Percentiles rank a stretch among this genome's conserved stretches.
These are phyloP conservation scores for Epistrophella euchroma DNA, from an alignment of 2,888 invertebrate genomes.

Conservation along the genomic window DNA sequence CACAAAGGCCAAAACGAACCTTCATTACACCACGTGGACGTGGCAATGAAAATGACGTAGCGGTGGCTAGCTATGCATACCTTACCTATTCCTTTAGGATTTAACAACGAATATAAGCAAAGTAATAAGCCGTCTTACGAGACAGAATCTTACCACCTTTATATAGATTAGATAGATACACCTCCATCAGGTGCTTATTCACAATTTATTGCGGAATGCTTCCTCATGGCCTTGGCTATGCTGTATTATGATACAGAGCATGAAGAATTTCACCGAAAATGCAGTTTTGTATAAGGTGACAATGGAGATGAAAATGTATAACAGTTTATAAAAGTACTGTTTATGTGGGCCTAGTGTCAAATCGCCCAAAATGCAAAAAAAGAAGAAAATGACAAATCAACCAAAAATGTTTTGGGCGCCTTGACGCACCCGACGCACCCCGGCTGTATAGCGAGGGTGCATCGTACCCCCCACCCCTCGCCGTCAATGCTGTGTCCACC, in stretches of 20 bases:
- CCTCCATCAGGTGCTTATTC: conserved; percentile 72
- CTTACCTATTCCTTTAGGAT: conserved; percentile 47
- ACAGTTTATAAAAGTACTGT: too few species aligned
- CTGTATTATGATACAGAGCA: not conserved
- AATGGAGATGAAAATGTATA: too few species aligned
- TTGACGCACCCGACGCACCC: too few species aligned
- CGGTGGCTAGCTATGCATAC: not conserved
- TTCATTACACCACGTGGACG: conserved; percentile 35
- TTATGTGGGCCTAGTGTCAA: too few species aligned
- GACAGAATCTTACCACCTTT: conserved; percentile 35
- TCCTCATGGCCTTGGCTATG: conserved; percentile 33
- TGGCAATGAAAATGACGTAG: not conserved
- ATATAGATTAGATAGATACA: not conserved
- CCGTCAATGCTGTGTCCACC: too few species aligned
- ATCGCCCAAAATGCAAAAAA: too few species aligned
- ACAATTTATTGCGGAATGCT: conserved; percentile 64
- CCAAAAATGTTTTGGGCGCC: too few species aligned
- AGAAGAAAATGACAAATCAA: too few species aligned
- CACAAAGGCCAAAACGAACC: conserved; percentile 21
- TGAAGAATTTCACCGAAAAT: conserved; percentile 12
- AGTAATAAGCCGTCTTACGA: conserved; percentile 62
- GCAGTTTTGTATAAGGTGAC: not conserved
- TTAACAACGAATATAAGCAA: conserved; percentile 64
- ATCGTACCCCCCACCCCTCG: too few species aligned
- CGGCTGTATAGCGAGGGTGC: too few species aligned